These are phyloP conservation scores for Megalonaias nervosa DNA, from an alignment of 1,140 invertebrate genomes.

Conservation along the genomic window DNA sequence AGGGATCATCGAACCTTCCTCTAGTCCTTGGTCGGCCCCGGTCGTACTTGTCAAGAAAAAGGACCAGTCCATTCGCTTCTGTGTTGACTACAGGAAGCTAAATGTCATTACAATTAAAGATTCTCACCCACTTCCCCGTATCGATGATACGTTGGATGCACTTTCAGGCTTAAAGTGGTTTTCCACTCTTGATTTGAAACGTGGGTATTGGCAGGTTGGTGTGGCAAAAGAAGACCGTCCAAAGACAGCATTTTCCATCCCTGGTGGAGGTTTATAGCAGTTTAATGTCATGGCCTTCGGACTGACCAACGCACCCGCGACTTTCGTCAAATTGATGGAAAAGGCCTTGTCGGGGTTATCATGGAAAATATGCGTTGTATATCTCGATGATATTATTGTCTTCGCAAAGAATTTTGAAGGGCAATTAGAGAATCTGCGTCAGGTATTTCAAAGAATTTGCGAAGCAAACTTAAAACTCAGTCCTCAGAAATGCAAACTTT, in stretches of 20 bases:
- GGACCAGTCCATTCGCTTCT: constrained; percentile 6
- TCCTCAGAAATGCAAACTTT: not conserved
- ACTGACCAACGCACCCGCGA: too few relatives aligned
- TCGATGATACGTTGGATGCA: constrained; percentile 39
- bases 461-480: too few relatives aligned
- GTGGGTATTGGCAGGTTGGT: constrained; percentile 64
- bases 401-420: too few relatives aligned
- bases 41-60: constrained; percentile 11
- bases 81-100: constrained; percentile 24
- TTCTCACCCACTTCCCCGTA: constrained; percentile 26
- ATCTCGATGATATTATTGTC: too few relatives aligned
- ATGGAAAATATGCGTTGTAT: too few relatives aligned
- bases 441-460: too few relatives aligned
- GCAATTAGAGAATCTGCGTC: too few relatives aligned
- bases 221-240: constrained; percentile 56
- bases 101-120: constrained; percentile 12
- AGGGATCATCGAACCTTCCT: constrained; percentile 12
- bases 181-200: constrained; percentile 21
- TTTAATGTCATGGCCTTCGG: too few relatives aligned
- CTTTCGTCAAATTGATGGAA: too few relatives aligned
- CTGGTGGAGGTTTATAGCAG: too few relatives aligned
- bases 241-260: constrained; percentile 54
- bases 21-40: constrained; percentile 8
- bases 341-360: too few relatives aligned
- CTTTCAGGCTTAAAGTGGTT: constrained; percentile 34